phyloP scores from a whole-genome alignment of 2,888 invertebrate species.

The Trisateles emortualis region DNA sequence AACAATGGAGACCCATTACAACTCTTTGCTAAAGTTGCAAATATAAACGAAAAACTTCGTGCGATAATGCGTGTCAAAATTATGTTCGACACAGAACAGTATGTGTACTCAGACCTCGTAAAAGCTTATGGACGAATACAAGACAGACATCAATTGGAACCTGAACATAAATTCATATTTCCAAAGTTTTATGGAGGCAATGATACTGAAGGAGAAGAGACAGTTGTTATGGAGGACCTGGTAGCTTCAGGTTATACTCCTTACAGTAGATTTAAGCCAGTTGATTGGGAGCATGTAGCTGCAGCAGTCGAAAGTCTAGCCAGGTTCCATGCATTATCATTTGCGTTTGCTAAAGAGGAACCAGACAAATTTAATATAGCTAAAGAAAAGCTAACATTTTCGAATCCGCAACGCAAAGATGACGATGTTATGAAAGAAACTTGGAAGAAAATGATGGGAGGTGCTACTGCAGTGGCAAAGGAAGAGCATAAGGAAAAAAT shows the following conservation, averaged over 20 bases:
- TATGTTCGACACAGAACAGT: slow-evolving; percentile 37
- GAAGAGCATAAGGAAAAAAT: slow-evolving; percentile 50
- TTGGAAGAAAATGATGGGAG: slow-evolving; percentile 37
- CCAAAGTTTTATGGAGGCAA: slow-evolving; percentile 57
- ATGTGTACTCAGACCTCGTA: slow-evolving; percentile 48
- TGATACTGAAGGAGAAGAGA: slow-evolving; percentile 48
- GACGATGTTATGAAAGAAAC: slow-evolving; percentile 29
- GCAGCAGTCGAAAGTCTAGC: slow-evolving; percentile 58
- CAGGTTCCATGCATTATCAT: slow-evolving; percentile 69
- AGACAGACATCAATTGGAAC: slow-evolving; percentile 46
- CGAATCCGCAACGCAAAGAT: slow-evolving; percentile 14
- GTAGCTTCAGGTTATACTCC: slow-evolving; percentile 51
- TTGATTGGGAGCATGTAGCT: slow-evolving; percentile 62
- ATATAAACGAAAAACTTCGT: slow-evolving; percentile 47
- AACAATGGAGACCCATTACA: slow-evolving; percentile 41
- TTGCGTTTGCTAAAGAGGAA: slow-evolving; percentile 62
- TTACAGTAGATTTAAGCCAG: slow-evolving; percentile 50
- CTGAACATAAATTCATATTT: slow-evolving; percentile 49
- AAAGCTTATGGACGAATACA: slow-evolving; percentile 45
- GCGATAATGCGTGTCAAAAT: slow-evolving; percentile 39
- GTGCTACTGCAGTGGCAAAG: slow-evolving; percentile 42
- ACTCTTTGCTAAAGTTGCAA: slow-evolving; percentile 64
- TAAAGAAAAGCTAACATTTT: slow-evolving; percentile 30
- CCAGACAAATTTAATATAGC: slow-evolving; percentile 51
- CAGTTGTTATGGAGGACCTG: slow-evolving; percentile 64